These are phyloP conservation scores for Junonia oenone DNA, from an alignment of 2,888 invertebrate species.

Conservation along the genomic window DNA sequence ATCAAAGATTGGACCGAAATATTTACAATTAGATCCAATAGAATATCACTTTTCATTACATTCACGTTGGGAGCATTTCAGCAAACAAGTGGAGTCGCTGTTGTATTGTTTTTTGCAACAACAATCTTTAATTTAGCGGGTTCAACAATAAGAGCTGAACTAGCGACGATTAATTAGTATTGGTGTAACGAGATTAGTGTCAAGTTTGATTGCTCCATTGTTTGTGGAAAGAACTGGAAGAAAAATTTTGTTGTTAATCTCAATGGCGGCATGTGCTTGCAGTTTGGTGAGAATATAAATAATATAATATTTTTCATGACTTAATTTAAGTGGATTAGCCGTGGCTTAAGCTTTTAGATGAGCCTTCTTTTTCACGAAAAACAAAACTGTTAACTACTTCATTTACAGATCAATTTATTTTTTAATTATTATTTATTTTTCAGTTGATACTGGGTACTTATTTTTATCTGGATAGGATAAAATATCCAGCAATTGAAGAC, in stretches of 20 bases:
- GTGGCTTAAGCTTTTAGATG: no score
- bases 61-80: conserved; percentile 39
- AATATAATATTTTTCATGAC: no score
- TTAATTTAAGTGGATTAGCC: conserved; percentile 1
- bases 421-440: conserved; percentile 12
- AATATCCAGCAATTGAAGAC: conserved; percentile 19
- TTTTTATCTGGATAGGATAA: conserved; percentile 31
- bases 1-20: conserved; percentile 35
- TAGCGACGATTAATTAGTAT: conserved; percentile 45
- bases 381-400: no score
- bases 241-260: conserved; percentile 38
- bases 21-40: conserved; percentile 40
- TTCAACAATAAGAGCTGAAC: conserved; percentile 39
- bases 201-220: conserved; percentile 38
- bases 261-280: conserved; percentile 36
- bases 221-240: conserved; percentile 45
- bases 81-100: conserved; percentile 41
- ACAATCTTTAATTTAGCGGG: conserved; percentile 43
- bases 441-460: conserved; percentile 34
- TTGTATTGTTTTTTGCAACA: conserved; percentile 42
- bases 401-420: neutral
- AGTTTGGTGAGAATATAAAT: conserved; percentile 37
- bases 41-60: conserved; percentile 40
- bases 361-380: neutral
- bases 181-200: conserved; percentile 38